These are phyloP conservation scores for Crossoptilon crossoptilon DNA, from an alignment of 2,797 vertebrate species.

Conservation along the genomic window DNA sequence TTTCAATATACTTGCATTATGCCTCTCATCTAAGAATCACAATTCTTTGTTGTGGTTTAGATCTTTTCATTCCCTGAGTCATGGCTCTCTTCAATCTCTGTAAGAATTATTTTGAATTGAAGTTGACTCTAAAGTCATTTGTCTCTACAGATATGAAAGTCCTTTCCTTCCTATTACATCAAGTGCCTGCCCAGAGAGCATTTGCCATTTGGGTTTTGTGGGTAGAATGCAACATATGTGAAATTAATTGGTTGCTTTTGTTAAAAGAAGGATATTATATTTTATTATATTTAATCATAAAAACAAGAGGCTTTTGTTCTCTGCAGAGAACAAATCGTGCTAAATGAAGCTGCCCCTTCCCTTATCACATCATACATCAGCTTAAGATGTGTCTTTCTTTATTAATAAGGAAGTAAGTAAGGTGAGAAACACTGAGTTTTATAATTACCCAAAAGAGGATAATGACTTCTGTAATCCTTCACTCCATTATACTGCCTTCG, in stretches of 20 bases:
- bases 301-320: constrained; percentile 61
- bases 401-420: constrained; percentile 53
- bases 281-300: constrained; percentile 27
- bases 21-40: constrained; percentile 33
- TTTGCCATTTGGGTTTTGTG: constrained; percentile 52
- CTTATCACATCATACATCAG: background rate
- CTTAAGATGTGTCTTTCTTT: constrained; percentile 27
- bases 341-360: constrained; percentile 37
- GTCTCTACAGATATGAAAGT: constrained; percentile 31
- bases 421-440: constrained; percentile 10
- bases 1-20: constrained; percentile 13
- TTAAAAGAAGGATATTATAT: constrained; percentile 46
- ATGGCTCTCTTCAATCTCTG: constrained; percentile 37
- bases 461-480: background rate
- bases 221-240: background rate
- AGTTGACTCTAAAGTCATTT: constrained; percentile 41
- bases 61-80: constrained; percentile 26
- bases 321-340: constrained; percentile 12
- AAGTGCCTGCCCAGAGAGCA: constrained; percentile 11
- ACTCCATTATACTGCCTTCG: background rate
- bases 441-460: background rate
- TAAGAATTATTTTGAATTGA: constrained; percentile 40
- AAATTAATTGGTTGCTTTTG: constrained; percentile 61
- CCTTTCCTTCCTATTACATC: constrained; percentile 32
- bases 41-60: constrained; percentile 21